These are phyloP conservation scores for Acropora tenuis DNA, from an alignment of 64 coral and sea anemone species.

Conservation along the genomic window DNA sequence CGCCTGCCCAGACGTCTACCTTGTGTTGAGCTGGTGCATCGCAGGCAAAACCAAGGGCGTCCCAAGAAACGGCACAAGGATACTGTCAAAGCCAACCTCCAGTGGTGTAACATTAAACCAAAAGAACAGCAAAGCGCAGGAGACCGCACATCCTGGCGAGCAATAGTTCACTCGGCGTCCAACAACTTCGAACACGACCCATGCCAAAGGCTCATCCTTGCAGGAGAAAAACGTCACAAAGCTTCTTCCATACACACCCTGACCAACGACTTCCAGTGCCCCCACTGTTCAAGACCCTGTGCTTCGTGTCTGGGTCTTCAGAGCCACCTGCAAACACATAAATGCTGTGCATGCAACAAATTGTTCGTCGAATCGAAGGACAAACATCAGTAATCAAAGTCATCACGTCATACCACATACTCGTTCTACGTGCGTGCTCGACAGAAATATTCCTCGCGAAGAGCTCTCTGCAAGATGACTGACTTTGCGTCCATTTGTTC, in stretches of 20 bases:
- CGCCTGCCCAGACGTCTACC: not conserved
- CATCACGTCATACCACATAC: too few species aligned
- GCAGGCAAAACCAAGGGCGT: not conserved
- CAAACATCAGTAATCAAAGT: too few species aligned
- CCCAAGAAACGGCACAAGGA: not conserved
- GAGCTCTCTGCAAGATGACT: too few species aligned
- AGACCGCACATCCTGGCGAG: not conserved
- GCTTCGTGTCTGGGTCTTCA: too few species aligned
- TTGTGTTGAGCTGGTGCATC: not conserved
- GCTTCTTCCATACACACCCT: not conserved
- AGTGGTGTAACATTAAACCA: not conserved
- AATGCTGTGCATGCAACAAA: too few species aligned
- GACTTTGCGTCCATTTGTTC: too few species aligned
- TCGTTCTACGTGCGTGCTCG: too few species aligned
- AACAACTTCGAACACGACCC: not conserved
- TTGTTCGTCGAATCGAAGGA: too few species aligned
- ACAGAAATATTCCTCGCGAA: too few species aligned
- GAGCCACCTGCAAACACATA: too few species aligned
- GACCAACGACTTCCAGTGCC: too few species aligned
- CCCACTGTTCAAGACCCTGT: too few species aligned
- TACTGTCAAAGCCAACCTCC: not conserved
- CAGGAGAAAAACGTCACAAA: not conserved
- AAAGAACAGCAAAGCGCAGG: not conserved
- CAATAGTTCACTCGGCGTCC: not conserved
- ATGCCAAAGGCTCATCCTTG: not conserved